Base-by-base conservation (phyloP, 2,888 invertebrate genomes). In the Malthinus seriepunctatus region DNA sequence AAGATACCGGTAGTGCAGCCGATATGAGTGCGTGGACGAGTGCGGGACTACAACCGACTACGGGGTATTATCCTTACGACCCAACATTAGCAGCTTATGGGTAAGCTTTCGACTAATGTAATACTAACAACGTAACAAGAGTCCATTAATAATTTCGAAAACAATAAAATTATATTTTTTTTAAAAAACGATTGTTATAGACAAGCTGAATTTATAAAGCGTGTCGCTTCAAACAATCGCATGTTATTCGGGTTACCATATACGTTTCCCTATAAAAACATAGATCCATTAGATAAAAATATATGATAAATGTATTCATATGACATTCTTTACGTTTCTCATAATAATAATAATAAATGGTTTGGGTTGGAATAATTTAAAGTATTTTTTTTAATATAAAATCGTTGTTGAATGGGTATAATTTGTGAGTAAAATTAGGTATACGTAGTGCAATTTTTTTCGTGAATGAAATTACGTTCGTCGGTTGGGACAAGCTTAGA, bases 11-110 rank as follows among this genome's bases (percentile, higher is more conserved):
- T 79, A 83, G 85, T 64, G 88, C 90, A 73, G 88, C 91, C 52
- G 94, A 94, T 79, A 93, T 93, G 91, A 88, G 91, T 63, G 92
- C 93, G 71, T 94, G 94, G 94, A 92, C 93, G 71, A 91, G 92
- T 64, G 92, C 93, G 62, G 92, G 93, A 62, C 84, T 94, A 56
- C 93, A 94, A 80, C 91, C 94, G 76, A 91, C 93, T 67, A 90
- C 93, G 65, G 93, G 92, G 74, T 94, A 94, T 84, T 93, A 94
- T 83, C 92, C 93, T 68, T 95, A 94, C 82, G 94, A 95, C 83
- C 93, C 94, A 60, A 90, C 94, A 80, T 86, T 92, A 72, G 92
- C 93, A 66, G 93, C 94, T 76, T 94, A 94, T 81, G 94, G 94
- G 94, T 94, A 86, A 88, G 92, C 23, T 64, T 9, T 15, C 10